Evolutionary conservation across 1,140 invertebrate species (phyloP).

Genomic region (Drosophila grimshawi): DNA sequence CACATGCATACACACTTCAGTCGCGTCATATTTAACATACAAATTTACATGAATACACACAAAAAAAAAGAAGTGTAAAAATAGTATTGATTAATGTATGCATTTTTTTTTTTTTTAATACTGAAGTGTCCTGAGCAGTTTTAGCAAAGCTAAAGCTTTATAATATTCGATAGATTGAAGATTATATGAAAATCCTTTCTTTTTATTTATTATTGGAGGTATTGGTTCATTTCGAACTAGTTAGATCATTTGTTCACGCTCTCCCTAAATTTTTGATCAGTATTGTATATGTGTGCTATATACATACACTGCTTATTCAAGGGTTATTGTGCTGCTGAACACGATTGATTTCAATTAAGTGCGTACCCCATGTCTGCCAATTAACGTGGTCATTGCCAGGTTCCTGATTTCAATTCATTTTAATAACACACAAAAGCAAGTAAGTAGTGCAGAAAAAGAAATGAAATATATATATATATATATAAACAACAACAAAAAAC

Average conservation of each 20-base stretch:
- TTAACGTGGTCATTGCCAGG: constrained; percentile 49
- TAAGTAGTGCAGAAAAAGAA: background rate
- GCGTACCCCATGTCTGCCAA: constrained; percentile 50
- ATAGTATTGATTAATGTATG: too few relatives aligned
- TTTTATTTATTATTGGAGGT: too few relatives aligned
- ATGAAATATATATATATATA: constrained; percentile 9
- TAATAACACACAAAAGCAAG: constrained; percentile 19
- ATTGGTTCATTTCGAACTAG: background rate
- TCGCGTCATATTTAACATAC: background rate
- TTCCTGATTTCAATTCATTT: constrained; percentile 59
- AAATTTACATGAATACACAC: background rate
- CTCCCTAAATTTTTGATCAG: background rate
- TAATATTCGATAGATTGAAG: too few relatives aligned
- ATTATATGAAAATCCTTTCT: too few relatives aligned
- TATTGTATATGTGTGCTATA: background rate
- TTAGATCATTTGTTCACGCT: background rate
- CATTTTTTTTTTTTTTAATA: too few relatives aligned
- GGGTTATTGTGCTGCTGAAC: constrained; percentile 44
- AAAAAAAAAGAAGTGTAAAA: too few relatives aligned
- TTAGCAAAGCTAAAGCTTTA: too few relatives aligned
- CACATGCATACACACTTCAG: background rate
- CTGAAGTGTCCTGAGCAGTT: too few relatives aligned
- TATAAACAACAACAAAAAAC: background rate
- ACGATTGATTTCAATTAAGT: constrained; percentile 69
- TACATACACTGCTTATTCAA: constrained; percentile 3